These are phyloP conservation scores for Acromyrmex heyeri DNA, from an alignment of 1,140 invertebrate species.

Conservation along the genomic window DNA sequence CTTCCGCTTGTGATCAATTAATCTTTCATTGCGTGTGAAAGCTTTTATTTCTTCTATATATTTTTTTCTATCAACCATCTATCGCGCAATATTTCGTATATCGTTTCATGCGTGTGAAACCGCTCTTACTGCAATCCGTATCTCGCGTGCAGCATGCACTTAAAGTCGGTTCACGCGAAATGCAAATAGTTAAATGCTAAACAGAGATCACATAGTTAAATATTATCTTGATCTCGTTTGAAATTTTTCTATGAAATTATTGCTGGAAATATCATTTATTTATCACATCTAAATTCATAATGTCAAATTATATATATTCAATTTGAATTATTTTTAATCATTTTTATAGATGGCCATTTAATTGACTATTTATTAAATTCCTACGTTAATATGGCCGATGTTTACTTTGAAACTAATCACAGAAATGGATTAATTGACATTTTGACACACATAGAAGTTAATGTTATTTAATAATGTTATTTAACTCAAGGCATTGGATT, in stretches of 20 bases:
- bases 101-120: not conserved
- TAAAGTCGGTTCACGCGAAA: conserved; percentile 1
- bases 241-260: conserved; percentile 5
- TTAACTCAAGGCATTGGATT: too few relatives aligned
- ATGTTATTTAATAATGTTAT: too few relatives aligned
- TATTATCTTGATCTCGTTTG: not conserved
- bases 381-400: too few relatives aligned
- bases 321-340: too few relatives aligned
- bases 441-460: too few relatives aligned
- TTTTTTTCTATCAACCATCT: not conserved
- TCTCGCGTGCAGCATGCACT: not conserved
- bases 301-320: too few relatives aligned
- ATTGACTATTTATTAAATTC: too few relatives aligned
- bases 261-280: not conserved
- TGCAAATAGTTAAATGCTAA: conserved; percentile 14
- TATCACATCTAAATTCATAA: not conserved
- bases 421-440: too few relatives aligned
- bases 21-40: not conserved
- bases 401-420: too few relatives aligned
- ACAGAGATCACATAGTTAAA: not conserved
- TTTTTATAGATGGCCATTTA: too few relatives aligned
- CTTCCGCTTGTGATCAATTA: not conserved
- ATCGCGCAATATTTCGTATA: not conserved
- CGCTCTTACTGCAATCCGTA: conserved; percentile 1
- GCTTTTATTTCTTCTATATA: not conserved